Conservation (phyloP, 2,113 vertebrate genomes). For the Pristiophorus japonicus region DNA sequence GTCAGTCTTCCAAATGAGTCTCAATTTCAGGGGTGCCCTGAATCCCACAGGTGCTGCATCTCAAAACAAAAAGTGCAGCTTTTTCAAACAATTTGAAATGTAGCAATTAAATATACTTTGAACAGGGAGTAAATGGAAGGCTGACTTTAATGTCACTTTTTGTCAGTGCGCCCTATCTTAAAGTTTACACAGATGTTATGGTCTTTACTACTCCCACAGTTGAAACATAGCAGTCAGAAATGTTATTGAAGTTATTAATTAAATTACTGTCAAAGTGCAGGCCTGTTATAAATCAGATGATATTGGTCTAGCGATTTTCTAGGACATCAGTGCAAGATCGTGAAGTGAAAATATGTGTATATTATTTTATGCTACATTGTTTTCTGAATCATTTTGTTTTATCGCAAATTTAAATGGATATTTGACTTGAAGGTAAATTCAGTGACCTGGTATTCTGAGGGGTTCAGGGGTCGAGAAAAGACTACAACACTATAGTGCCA, state of each 20-base stretch:
- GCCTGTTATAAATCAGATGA: neutral
- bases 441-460: neutral
- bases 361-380: too few species aligned
- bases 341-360: neutral
- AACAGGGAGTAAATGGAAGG: neutral
- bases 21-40: neutral
- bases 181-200: neutral
- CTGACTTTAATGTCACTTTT: neutral
- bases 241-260: neutral
- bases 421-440: neutral
- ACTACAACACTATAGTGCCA: neutral
- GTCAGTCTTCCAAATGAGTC: neutral
- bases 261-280: neutral
- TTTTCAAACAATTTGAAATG: neutral
- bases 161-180: neutral
- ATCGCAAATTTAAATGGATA: too few species aligned
- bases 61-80: neutral
- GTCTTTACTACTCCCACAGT: neutral
- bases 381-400: too few species aligned
- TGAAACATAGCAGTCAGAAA: neutral
- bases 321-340: neutral
- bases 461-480: neutral
- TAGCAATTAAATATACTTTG: neutral
- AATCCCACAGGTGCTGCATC: neutral
- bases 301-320: neutral